Evolutionary conservation across 2,888 invertebrate species (phyloP), one percentile per base, ranked within the genome.

Genomic region (Acanthosepion lycidas): DNA sequence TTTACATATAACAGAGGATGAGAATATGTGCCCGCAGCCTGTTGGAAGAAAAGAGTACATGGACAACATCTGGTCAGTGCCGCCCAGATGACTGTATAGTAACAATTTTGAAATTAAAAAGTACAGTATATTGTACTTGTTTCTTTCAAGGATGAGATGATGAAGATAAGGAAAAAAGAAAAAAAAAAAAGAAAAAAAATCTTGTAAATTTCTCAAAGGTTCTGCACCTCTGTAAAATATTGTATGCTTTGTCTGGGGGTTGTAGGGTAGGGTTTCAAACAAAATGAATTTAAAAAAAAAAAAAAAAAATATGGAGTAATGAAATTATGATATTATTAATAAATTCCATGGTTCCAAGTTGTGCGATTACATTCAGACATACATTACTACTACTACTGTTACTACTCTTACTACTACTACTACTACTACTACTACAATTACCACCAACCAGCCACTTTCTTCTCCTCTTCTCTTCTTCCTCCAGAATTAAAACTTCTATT

Each of bases 191-290:
- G 48, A 28, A 49, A 48, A 92, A 15, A 93, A 93, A 48, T 49
- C 33, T 94, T 94, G 94, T 94, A 94, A 55, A 94, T 94, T 94
- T 94, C 64, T 94, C 55, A 64, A 94, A 94, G 94, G 94, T 94
- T 64, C 94, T 94, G 94, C 94, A 94, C 94, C 94, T 94, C 33
- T 94, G 94, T 94, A 94, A 94, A 94, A 94, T 94, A 94, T 94
- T 94, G 94, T 94, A 64, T 94, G 94, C 94, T 94, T 94, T 94
- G 94, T 94, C 94, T 93, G 94, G 94, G 64, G 42, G 51, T 42
- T 94, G 55, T 53, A 59, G 94, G 94, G 53, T 94, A 64, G 59
- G 94, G 64, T 94, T 94, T 94, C 42, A 53, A 94, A 94, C 20
- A 94, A 53, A 59, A 92, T 18, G 48, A 49, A 92, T 28, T 51